These are phyloP conservation scores for Brevimyrus niger DNA, from an alignment of 2,113 vertebrate genomes.

Conservation along the genomic window DNA sequence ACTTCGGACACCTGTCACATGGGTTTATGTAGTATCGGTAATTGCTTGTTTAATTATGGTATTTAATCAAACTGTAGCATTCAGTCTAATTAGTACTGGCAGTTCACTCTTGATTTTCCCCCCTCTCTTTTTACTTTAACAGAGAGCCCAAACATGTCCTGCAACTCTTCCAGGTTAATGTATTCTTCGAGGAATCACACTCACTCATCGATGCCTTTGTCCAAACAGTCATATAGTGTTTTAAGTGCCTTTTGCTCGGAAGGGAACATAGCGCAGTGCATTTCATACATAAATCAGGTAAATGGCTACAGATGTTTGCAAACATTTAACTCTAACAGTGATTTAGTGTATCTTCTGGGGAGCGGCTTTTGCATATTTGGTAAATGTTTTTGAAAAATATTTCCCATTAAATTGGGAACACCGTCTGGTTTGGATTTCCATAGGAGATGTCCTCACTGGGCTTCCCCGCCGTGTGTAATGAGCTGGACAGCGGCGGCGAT, in stretches of 20 bases:
- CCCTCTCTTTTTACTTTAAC: slow-evolving; percentile 37
- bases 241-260: slow-evolving; percentile 87
- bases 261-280: slow-evolving; percentile 80
- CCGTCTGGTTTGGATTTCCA: background rate
- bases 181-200: slow-evolving; percentile 66
- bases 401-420: background rate
- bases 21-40: background rate
- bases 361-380: background rate
- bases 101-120: slow-evolving; percentile 14
- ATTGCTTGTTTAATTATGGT: background rate
- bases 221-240: slow-evolving; percentile 66
- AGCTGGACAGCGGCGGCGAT: slow-evolving; percentile 49
- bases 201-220: slow-evolving; percentile 58
- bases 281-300: slow-evolving; percentile 87
- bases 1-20: background rate
- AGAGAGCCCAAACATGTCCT: slow-evolving; percentile 68
- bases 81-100: background rate
- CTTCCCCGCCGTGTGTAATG: slow-evolving; percentile 69
- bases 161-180: slow-evolving; percentile 70
- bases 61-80: background rate
- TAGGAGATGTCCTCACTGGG: slow-evolving; percentile 81
- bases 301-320: slow-evolving; percentile 13
- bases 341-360: background rate
- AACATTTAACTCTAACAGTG: background rate
- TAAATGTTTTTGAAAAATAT: background rate